phyloP scores from a whole-genome alignment of 2,797 vertebrate genomes.

The Basileuterus tristriatus region DNA sequence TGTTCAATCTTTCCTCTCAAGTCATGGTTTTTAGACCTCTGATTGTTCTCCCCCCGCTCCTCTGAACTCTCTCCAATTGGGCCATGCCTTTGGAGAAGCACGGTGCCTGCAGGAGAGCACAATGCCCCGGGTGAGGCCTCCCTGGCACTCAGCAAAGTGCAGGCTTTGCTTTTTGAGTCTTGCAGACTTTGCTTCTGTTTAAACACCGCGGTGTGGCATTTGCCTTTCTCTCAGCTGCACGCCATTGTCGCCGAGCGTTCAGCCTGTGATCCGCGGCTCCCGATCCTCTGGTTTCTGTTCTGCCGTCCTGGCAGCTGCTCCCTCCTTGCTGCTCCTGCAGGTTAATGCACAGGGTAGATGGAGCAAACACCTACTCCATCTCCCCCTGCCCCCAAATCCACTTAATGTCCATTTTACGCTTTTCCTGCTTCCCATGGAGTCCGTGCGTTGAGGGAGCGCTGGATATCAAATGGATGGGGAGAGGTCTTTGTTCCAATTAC shows the following conservation, averaged over 20 bases:
- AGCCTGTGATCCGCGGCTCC: not conserved
- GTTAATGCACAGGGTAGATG: not conserved
- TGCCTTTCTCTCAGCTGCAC: slow-evolving; percentile 52
- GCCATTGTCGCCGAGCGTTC: not conserved
- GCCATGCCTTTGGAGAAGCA: not conserved
- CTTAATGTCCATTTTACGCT: not conserved
- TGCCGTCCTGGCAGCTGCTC: not conserved
- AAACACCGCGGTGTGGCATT: not conserved
- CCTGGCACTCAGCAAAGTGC: slow-evolving; percentile 31
- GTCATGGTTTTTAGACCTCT: slow-evolving; percentile 27
- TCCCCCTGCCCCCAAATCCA: not conserved
- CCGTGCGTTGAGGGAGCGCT: fast-evolving
- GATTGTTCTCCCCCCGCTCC: not conserved
- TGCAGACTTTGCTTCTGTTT: slow-evolving; percentile 6
- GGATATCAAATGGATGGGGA: not conserved
- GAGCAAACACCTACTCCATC: not conserved
- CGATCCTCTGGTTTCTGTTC: not conserved
- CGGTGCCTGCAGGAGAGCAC: not conserved
- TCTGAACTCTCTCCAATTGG: slow-evolving; percentile 33
- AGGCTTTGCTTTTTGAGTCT: not conserved
- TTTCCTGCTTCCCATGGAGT: not conserved
- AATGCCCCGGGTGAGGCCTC: not conserved
- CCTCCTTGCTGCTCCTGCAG: not conserved
- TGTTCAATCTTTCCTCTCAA: slow-evolving; percentile 52
- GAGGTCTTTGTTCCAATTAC: not conserved